These are phyloP conservation scores for Nephrotoma guestfalica DNA, from an alignment of 2,888 invertebrate genomes.

Conservation along the genomic window DNA sequence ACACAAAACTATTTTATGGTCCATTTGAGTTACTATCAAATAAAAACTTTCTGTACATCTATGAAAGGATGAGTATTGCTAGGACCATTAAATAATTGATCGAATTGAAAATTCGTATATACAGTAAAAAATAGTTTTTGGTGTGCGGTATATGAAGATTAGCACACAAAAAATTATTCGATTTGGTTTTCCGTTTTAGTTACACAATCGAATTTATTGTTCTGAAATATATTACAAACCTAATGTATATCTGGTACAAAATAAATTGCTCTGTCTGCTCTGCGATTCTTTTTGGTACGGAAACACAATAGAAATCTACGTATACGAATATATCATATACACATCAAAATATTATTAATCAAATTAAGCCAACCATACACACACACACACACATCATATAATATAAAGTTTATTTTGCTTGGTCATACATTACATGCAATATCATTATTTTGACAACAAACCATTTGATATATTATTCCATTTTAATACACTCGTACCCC, in stretches of 20 bases:
- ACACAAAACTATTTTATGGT: background rate
- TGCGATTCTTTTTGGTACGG: background rate
- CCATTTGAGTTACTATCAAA: background rate
- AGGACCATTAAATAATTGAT: background rate
- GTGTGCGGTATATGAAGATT: background rate
- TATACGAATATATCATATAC: background rate
- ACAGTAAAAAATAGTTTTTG: background rate
- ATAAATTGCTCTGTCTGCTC: background rate
- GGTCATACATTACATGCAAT: background rate
- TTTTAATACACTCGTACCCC: background rate
- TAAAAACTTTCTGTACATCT: background rate
- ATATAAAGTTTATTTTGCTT: background rate
- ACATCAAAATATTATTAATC: background rate
- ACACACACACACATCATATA: background rate
- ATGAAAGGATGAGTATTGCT: background rate
- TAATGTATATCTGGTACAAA: background rate
- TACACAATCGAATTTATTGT: no score
- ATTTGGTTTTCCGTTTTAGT: background rate
- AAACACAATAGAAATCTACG: background rate
- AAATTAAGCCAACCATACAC: background rate
- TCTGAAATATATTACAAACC: background rate
- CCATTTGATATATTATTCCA: background rate
- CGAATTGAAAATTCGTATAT: background rate
- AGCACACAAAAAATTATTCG: background rate
- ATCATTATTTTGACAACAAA: background rate